Conservation (phyloP, 2,888 invertebrate species). For the Glaucopsyche alexis region DNA sequence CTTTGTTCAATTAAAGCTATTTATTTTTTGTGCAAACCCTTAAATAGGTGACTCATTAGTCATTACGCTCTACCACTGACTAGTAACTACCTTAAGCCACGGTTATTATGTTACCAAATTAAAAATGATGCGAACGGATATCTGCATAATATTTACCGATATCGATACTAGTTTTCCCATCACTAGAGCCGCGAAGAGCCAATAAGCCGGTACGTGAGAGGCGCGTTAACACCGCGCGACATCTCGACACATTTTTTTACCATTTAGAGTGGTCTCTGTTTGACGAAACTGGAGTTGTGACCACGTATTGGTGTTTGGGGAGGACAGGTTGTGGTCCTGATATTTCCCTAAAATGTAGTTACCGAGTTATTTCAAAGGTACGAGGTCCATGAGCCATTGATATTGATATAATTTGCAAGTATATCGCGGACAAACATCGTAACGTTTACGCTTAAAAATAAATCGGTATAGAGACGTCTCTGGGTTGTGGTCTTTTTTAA, state of each 20-base stretch:
- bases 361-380: background rate
- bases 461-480: too few relatives aligned
- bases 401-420: too few relatives aligned
- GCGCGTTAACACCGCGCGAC: slow-evolving; percentile 32
- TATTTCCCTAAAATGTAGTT: background rate
- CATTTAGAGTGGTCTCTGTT: slow-evolving; percentile 31
- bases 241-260: slow-evolving; percentile 27
- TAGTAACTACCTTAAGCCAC: background rate
- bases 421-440: too few relatives aligned
- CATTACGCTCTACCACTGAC: background rate
- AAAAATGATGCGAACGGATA: background rate
- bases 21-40: too few relatives aligned
- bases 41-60: background rate
- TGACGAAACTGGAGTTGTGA: slow-evolving; percentile 3
- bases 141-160: background rate
- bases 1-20: too few relatives aligned
- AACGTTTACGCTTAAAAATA: too few relatives aligned
- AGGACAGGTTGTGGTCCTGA: slow-evolving; percentile 6
- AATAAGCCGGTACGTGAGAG: slow-evolving; percentile 32
- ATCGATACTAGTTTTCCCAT: slow-evolving; percentile 14
- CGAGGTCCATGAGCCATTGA: background rate
- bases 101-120: background rate
- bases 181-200: slow-evolving; percentile 29
- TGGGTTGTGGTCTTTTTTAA: too few relatives aligned
- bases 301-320: background rate